phyloP scores from a whole-genome alignment of 2,888 invertebrate genomes.

The Dynastes grantii region DNA sequence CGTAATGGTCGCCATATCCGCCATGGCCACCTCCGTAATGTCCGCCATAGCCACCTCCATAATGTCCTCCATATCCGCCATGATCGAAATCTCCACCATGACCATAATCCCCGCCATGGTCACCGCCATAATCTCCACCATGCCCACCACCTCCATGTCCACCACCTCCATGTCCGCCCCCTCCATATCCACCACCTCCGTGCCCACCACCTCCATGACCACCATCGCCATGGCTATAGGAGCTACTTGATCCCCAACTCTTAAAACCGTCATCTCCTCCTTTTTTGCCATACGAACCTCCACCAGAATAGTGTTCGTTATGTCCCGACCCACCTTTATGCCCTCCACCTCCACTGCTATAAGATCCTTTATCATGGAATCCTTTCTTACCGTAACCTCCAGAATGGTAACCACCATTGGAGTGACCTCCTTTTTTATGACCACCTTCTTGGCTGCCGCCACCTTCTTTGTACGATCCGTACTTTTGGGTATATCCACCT shows the following conservation, averaged over 20 bases:
- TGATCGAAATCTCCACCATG: not conserved
- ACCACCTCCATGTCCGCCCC: not conserved
- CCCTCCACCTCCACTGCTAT: not conserved
- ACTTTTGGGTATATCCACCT: not conserved
- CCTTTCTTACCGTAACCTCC: conserved; percentile 14
- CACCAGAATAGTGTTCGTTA: not conserved
- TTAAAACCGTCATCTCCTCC: conserved; percentile 8
- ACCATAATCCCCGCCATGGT: not conserved
- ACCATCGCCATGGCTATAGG: not conserved
- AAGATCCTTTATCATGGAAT: conserved; percentile 16
- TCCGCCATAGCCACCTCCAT: not conserved
- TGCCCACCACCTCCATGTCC: conserved; percentile 9
- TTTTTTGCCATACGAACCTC: not conserved
- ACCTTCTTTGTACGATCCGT: not conserved
- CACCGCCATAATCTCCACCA: conserved; percentile 7
- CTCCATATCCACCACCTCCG: conserved; percentile 6
- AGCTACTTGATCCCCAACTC: conserved; percentile 15
- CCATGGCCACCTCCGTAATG: not conserved
- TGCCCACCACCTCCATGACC: not conserved
- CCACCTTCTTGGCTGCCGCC: conserved; percentile 10
- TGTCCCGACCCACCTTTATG: not conserved
- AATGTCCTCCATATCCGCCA: not conserved
- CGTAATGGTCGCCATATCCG: not conserved
- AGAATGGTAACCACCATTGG: not conserved
- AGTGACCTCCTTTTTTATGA: conserved; percentile 10